A percentile compares a stretch with the other conserved stretches of the same genome.
phyloP scores from a whole-genome alignment of 1,140 invertebrate genomes.

The Cryptotermes secundus region DNA sequence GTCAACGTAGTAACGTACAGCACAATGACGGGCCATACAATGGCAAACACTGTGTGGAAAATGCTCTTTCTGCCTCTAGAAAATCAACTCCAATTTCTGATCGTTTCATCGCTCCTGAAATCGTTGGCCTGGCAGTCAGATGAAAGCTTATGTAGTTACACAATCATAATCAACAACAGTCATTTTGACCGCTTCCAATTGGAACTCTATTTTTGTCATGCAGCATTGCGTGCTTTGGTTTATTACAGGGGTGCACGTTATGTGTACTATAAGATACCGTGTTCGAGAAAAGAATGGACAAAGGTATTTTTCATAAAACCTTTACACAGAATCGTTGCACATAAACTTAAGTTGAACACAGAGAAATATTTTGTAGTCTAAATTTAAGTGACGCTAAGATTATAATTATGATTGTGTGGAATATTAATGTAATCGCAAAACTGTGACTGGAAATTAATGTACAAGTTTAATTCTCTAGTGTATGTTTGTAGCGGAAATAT shows the following conservation, averaged over 20 bases:
- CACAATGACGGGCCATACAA: not conserved
- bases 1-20: not conserved
- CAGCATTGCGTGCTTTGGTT: not conserved
- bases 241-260: not conserved
- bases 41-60: conserved; percentile 9
- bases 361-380: too few relatives aligned
- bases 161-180: not conserved
- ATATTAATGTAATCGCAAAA: too few relatives aligned
- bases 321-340: too few relatives aligned
- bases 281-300: too few relatives aligned
- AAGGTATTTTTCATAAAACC: too few relatives aligned
- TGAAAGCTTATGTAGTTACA: not conserved
- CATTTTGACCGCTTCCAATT: conserved; percentile 7
- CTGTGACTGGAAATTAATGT: too few relatives aligned
- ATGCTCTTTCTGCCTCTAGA: not conserved
- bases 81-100: conserved; percentile 17
- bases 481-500: too few relatives aligned
- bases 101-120: not conserved
- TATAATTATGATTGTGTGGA: too few relatives aligned
- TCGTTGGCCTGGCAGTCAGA: not conserved
- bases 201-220: not conserved
- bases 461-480: too few relatives aligned
- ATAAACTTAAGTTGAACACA: too few relatives aligned
- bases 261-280: too few relatives aligned
- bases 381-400: too few relatives aligned